phyloP scores from a whole-genome alignment of 2,113 vertebrate genomes.

The Podocnemis expansa region DNA sequence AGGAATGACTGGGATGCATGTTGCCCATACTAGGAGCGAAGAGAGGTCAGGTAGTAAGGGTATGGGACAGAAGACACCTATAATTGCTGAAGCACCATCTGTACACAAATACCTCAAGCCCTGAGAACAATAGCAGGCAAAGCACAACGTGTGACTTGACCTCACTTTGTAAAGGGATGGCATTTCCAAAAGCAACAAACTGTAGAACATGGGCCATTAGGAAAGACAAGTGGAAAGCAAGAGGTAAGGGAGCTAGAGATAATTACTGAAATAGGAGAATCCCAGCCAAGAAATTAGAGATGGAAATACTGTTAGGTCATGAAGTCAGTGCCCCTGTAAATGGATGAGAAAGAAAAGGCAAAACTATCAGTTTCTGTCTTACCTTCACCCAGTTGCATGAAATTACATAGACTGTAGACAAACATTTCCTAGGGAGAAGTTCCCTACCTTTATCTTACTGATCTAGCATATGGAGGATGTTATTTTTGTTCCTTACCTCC shows the following conservation, averaged over 20 bases:
- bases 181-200: background rate
- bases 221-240: background rate
- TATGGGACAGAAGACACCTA: rapidly evolving
- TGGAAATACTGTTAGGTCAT: slow-evolving; percentile 19
- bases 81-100: slow-evolving; percentile 14
- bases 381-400: background rate
- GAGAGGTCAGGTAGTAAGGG: background rate
- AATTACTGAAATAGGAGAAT: slow-evolving; percentile 13
- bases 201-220: slow-evolving; percentile 3
- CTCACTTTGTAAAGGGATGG: slow-evolving; percentile 27
- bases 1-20: background rate
- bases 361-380: background rate
- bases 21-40: background rate
- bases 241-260: slow-evolving; percentile 1
- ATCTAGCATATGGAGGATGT: background rate
- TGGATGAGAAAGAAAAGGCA: background rate
- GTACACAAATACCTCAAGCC: slow-evolving; percentile 25
- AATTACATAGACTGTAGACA: slow-evolving; percentile 1
- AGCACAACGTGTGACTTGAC: slow-evolving; percentile 15
- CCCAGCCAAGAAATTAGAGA: slow-evolving; percentile 45
- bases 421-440: background rate
- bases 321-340: background rate
- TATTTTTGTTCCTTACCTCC: background rate
- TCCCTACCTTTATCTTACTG: background rate
- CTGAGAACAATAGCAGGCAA: background rate